A percentile compares a stretch with the other conserved stretches of the same genome.
Conservation (phyloP, 1,140 invertebrate genomes). For the Cydia fagiglandana region DNA sequence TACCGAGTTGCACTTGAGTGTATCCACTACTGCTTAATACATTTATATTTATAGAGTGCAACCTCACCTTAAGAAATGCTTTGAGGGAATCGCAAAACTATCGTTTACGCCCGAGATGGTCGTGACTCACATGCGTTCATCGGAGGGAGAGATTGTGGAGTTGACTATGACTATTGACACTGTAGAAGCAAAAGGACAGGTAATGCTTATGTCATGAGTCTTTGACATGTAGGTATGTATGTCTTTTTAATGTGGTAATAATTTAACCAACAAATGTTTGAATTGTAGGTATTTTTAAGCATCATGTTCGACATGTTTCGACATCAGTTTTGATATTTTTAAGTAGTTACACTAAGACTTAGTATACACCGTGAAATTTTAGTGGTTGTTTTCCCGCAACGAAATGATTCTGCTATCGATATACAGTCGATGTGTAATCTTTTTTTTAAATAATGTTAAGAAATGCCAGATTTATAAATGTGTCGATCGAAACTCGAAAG, state of each 20-base stretch:
- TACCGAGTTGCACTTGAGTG: background rate
- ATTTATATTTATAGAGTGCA: conserved; percentile 81
- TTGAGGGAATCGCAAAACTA: conserved; percentile 93
- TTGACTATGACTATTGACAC: conserved; percentile 92
- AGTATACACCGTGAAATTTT: too few species aligned
- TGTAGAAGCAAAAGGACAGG: conserved; percentile 92
- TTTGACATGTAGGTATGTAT: background rate
- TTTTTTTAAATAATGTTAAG: too few species aligned
- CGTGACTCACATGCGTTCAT: conserved; percentile 94
- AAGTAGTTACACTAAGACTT: too few species aligned
- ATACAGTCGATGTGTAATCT: too few species aligned
- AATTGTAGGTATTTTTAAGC: too few species aligned
- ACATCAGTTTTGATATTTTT: too few species aligned
- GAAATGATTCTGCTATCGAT: too few species aligned
- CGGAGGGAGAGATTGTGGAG: conserved; percentile 90
- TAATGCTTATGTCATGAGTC: conserved; percentile 34
- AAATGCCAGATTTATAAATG: too few species aligned
- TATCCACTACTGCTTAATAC: background rate
- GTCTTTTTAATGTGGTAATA: background rate
- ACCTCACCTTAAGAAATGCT: conserved; percentile 98
- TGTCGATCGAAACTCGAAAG: too few species aligned
- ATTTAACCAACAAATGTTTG: too few species aligned
- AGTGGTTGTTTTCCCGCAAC: too few species aligned
- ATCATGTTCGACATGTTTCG: too few species aligned
- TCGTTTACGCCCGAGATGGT: conserved; percentile 93